A percentile compares a stretch with the other conserved stretches of the same genome.
Evolutionary conservation across 2,888 invertebrate species (phyloP).

Genomic region (Drosophila tanythrix): DNA sequence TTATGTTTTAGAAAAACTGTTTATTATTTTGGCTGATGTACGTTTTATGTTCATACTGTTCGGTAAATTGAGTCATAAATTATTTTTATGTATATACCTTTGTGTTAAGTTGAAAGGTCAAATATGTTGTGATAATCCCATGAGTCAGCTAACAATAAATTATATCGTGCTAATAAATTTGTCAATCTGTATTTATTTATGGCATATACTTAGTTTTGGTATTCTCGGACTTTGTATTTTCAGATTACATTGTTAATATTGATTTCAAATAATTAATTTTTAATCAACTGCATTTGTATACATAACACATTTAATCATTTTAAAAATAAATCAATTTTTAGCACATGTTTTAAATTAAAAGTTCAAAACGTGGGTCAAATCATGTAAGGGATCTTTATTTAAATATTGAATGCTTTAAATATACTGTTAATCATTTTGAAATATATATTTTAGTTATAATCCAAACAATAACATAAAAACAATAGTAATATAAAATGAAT

Average conservation of each 20-base stretch:
- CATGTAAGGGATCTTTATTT: not conserved
- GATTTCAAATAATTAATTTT: conserved; percentile 16
- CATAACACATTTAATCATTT: not conserved
- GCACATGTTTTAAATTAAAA: conserved; percentile 6
- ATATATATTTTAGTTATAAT: not conserved
- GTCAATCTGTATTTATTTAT: conserved; percentile 10
- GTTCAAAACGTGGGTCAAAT: conserved; percentile 26
- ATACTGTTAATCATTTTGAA: not conserved
- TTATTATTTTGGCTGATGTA: conserved; percentile 9
- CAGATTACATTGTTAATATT: not conserved
- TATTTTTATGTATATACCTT: not conserved
- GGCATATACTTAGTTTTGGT: not conserved
- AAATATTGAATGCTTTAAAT: not conserved
- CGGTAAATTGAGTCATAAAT: conserved; percentile 15
- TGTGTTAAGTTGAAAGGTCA: conserved; percentile 3
- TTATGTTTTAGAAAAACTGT: conserved; percentile 6
- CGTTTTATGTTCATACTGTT: not conserved
- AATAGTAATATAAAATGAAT: not conserved
- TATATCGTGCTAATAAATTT: conserved; percentile 17
- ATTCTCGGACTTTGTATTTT: not conserved
- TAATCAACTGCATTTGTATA: conserved; percentile 7
- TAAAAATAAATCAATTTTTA: not conserved
- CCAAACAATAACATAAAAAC: not conserved
- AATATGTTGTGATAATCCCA: conserved; percentile 2
- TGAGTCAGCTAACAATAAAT: conserved; percentile 13